Evolutionary conservation across 1,140 invertebrate species (phyloP), one percentile per base, ranked within the genome.

Genomic region (Proctacanthus coquilletti): DNA sequence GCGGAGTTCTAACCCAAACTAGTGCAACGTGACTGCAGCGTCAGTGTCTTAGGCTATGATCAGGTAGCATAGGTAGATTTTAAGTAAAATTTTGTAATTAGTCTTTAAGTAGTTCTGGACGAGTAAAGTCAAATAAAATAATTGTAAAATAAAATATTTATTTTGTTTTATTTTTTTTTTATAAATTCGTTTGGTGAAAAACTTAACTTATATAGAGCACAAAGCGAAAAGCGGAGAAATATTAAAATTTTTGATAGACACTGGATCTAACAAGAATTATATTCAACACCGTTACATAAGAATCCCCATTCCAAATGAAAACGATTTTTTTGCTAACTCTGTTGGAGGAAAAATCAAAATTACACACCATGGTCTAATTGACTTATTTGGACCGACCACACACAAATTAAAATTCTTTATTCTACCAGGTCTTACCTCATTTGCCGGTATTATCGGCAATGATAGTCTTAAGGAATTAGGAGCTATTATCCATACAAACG

Each of bases 201-300:
- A n/a, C n/a, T n/a, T n/a, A n/a, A n/a, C n/a, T n/a, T n/a, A n/a
- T n/a, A n/a, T n/a, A n/a, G n/a, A n/a, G n/a, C n/a, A n/a, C 15
- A 36, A 15, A 18, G 36, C 21, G 32, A 29, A 18, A 11, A 21
- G 14, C 19, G 34, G 40, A 6, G 35, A 36, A 31, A 36, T 21
- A 15, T 21, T 41, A 21, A 41, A 41, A 36, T 41, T 41, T 19
- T 21, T 42, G 13, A 38, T 42, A 8, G 35, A 41, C 21, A 41
- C 40, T 11, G 35, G 40, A 5, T 42, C 40, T 9, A 42, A 34
- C 13, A 42, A 42, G 34, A 42, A 42, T 13, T 42, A 42, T 19
- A 42, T 42, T 5, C 29, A 38, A 18, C 36, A 20, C 27, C 3
- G 27, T 6, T 19, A 38, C 6, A 19, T 42, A 18, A 30, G 34